Evolutionary conservation across 2,113 vertebrate species (phyloP), one percentile per base, ranked within the genome.

Genomic region (Silurus asotus): DNA sequence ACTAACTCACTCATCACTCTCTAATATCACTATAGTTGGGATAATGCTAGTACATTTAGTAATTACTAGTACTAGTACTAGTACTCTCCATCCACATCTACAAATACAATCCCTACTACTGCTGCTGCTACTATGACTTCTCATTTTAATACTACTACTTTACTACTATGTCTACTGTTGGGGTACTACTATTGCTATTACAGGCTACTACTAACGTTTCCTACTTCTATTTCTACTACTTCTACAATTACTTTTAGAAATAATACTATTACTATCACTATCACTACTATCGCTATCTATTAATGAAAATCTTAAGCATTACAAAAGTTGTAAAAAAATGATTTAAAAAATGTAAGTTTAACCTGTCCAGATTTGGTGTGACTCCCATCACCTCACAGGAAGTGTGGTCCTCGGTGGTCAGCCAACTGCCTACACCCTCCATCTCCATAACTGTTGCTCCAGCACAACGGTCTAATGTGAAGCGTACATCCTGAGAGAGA

Each of bases 391-490:
- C 93, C 84, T 97, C 96, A 87, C 96, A 97, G 45, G 91, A 91
- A 0, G 95, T 94, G 87, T 96, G 96, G 51, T 97, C 96, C 62
- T 96, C 94, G 0, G 94, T 92, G 86, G 95, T 96, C 48, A 97
- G 56, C 95, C 95, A 95, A 53, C 93, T 96, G 5, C 95, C 96
- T 19, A 96, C 89, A 1, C 97, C 96, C 62, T 96, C 96, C 17
- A 90, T 93, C 84, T 97, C 97, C 19, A 92, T 95, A 20, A 96
- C 90, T 0, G 91, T 82, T 5, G 95, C 96, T 0, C 94, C 91
- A 0, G 92, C 91, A 81, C 96, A 97, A 2, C 55, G 94, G 45
- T 97, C 97, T 91, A 97, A 88, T 0, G 93, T 97, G 91, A 97
- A 95, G 0, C 91, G 93, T 6, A 97, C 93, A 4, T 94, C 95